Evolutionary conservation across 2,113 vertebrate genomes (phyloP).

Genomic region (Murina feae): DNA sequence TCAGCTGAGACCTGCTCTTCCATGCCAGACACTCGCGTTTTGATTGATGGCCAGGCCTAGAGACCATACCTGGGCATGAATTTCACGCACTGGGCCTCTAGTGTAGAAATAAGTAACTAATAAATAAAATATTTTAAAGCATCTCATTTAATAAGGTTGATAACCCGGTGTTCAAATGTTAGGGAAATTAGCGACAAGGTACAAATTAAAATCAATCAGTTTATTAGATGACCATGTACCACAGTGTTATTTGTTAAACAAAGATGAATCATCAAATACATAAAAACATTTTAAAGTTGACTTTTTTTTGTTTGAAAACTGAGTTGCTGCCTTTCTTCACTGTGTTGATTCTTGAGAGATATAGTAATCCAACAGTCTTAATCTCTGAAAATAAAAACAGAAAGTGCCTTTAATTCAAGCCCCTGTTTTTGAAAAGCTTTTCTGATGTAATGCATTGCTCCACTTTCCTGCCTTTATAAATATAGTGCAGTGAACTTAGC

Average conservation of each 20-base stretch:
- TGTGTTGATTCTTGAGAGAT: neutral
- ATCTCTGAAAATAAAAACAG: constrained; percentile 31
- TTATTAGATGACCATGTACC: neutral
- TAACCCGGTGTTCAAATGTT: neutral
- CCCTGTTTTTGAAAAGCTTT: neutral
- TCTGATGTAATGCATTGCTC: neutral
- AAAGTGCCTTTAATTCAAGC: neutral
- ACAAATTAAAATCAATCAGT: neutral
- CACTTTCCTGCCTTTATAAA: neutral
- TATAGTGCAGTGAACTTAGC: neutral
- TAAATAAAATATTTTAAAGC: neutral
- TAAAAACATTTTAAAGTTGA: neutral
- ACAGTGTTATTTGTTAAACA: neutral
- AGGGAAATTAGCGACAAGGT: neutral
- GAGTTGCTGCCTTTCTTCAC: neutral
- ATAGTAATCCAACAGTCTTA: neutral
- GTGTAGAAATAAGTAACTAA: neutral
- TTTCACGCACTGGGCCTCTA: too few relatives aligned
- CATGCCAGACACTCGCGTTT: too few relatives aligned
- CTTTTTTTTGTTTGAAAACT: neutral
- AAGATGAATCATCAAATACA: neutral
- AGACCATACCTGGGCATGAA: too few relatives aligned
- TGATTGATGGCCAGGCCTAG: too few relatives aligned
- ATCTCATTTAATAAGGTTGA: neutral
- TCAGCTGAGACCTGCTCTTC: too few relatives aligned